A percentile compares a stretch with the other conserved stretches of the same genome.
Evolutionary conservation across 2,797 vertebrate genomes (phyloP).

Genomic region (Phaenicophaeus curvirostris): DNA sequence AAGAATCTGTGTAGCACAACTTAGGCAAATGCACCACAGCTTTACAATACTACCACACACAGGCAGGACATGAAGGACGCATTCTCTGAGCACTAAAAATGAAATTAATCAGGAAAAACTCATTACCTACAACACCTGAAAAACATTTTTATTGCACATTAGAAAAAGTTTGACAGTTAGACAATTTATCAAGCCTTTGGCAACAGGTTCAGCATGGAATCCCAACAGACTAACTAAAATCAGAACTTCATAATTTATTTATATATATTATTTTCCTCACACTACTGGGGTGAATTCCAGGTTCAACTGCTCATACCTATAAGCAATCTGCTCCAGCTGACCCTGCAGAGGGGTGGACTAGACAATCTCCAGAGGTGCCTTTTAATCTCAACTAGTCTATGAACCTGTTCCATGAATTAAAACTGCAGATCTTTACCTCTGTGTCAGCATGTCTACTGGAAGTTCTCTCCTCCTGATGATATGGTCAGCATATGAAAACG

Average conservation of each 20-base stretch:
- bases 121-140: background rate
- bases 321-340: background rate
- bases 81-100: background rate
- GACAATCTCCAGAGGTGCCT: background rate
- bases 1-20: background rate
- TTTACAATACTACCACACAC: conserved; percentile 61
- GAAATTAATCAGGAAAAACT: background rate
- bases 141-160: background rate
- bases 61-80: conserved; percentile 30
- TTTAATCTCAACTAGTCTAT: background rate
- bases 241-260: background rate
- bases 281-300: background rate
- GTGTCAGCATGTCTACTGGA: background rate
- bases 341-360: background rate
- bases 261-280: background rate
- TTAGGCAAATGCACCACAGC: background rate
- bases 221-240: background rate
- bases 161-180: background rate
- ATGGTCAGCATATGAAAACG: background rate
- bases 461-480: background rate
- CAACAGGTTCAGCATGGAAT: background rate
- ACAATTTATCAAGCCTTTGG: background rate
- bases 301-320: background rate
- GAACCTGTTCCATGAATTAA: background rate
- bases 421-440: background rate